Conservation (phyloP, 1,140 invertebrate species). For the Papilio glaucus region DNA sequence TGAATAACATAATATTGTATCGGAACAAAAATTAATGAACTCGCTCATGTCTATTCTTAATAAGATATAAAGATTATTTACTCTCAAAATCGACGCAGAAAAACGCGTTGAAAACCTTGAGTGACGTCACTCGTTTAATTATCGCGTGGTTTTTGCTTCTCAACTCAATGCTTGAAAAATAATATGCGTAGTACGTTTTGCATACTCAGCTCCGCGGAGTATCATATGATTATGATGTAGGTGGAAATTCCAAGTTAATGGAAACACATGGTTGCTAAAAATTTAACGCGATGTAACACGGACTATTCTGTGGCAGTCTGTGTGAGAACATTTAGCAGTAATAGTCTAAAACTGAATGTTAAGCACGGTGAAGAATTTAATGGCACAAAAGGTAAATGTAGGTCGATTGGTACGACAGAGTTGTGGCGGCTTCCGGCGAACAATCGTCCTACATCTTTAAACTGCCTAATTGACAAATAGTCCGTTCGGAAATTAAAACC, state of each 20-base stretch:
- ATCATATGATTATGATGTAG: background rate
- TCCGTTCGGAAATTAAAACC: slow-evolving; percentile 12
- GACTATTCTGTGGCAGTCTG: too few species aligned
- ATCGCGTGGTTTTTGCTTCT: slow-evolving; percentile 7
- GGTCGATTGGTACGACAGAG: slow-evolving; percentile 13
- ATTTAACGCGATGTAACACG: too few species aligned
- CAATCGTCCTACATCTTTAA: slow-evolving; percentile 24
- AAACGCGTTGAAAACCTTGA: slow-evolving; percentile 9
- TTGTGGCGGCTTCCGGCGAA: background rate
- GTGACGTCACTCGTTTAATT: slow-evolving; percentile 6
- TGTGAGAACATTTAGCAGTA: too few species aligned
- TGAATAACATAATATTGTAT: too few species aligned
- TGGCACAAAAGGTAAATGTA: slow-evolving; percentile 7
- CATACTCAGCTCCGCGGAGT: background rate
- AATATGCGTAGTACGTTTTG: background rate
- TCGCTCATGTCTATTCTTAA: background rate
- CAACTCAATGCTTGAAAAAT: background rate
- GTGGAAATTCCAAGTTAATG: background rate
- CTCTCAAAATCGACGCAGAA: background rate
- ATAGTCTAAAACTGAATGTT: background rate
- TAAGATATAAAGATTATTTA: background rate
- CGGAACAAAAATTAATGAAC: background rate
- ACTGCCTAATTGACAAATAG: slow-evolving; percentile 9
- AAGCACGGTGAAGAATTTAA: background rate
- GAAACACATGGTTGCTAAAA: background rate